Evolutionary conservation across 2,797 vertebrate genomes (phyloP).

Genomic region (Echiichthys vipera): DNA sequence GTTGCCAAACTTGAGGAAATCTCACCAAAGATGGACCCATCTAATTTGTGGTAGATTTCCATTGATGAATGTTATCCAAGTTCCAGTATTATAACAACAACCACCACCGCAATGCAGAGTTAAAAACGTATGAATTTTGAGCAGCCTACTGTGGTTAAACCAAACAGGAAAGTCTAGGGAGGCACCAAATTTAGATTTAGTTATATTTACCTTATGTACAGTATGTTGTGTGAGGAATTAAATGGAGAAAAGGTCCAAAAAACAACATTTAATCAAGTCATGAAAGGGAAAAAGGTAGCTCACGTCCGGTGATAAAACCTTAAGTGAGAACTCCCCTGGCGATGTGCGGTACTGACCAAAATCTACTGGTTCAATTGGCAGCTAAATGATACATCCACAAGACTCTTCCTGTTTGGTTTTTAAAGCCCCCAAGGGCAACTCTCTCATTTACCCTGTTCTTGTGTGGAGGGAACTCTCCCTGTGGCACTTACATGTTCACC

Average conservation of each 20-base stretch:
- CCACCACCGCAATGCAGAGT: slow-evolving; percentile 47
- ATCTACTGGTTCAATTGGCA: slow-evolving; percentile 25
- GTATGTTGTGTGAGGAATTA: not conserved
- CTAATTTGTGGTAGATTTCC: slow-evolving; percentile 38
- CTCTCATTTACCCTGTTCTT: slow-evolving; percentile 74
- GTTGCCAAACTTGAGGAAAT: slow-evolving; percentile 50
- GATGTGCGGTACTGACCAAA: slow-evolving; percentile 4
- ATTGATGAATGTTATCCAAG: slow-evolving; percentile 42
- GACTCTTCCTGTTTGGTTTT: slow-evolving; percentile 57
- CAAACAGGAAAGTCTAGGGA: slow-evolving; percentile 57
- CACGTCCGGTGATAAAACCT: not conserved
- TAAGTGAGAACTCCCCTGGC: slow-evolving; percentile 2
- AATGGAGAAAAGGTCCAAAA: not conserved
- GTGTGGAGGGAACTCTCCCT: slow-evolving; percentile 66
- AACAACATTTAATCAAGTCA: slow-evolving; percentile 12
- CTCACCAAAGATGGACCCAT: slow-evolving; percentile 33
- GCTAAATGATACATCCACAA: slow-evolving; percentile 46
- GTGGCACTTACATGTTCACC: slow-evolving; percentile 77
- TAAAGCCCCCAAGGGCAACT: slow-evolving; percentile 49
- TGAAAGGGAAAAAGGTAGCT: not conserved
- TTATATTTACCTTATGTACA: slow-evolving; percentile 13
- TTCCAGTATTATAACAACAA: slow-evolving; percentile 68
- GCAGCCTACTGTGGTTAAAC: slow-evolving; percentile 62
- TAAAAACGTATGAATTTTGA: slow-evolving; percentile 57
- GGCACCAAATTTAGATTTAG: slow-evolving; percentile 34